Conservation (phyloP, 2,113 vertebrate species). For the Siniperca knerii region DNA sequence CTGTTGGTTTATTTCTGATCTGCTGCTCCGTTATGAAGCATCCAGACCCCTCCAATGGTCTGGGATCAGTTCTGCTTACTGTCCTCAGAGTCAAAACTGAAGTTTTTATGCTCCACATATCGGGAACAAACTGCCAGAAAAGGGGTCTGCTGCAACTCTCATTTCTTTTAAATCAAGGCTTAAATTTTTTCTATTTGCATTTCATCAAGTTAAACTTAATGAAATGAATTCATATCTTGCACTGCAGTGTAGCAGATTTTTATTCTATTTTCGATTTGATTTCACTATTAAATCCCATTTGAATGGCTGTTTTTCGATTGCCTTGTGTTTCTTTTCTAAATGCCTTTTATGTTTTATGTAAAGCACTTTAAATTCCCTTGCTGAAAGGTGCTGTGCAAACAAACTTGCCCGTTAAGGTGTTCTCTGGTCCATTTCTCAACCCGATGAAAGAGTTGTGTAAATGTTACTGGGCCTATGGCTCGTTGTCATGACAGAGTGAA, state of each 20-base stretch:
- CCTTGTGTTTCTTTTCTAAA: neutral
- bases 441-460: neutral
- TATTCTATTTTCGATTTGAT: neutral
- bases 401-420: neutral
- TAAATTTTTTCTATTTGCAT: neutral
- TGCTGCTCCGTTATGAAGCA: too few relatives aligned
- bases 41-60: too few relatives aligned
- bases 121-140: neutral
- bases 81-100: too few relatives aligned
- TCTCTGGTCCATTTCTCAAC: neutral
- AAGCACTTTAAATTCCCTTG: neutral
- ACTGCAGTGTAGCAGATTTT: neutral
- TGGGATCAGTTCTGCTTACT: too few relatives aligned
- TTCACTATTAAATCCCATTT: neutral
- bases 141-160: neutral
- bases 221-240: neutral
- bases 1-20: too few relatives aligned
- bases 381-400: too few relatives aligned
- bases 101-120: neutral
- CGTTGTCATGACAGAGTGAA: neutral
- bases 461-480: neutral
- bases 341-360: neutral
- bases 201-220: neutral
- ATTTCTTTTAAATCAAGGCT: neutral
- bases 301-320: neutral